phyloP scores from a whole-genome alignment of 2,113 vertebrate genomes.

The Antennarius striatus region DNA sequence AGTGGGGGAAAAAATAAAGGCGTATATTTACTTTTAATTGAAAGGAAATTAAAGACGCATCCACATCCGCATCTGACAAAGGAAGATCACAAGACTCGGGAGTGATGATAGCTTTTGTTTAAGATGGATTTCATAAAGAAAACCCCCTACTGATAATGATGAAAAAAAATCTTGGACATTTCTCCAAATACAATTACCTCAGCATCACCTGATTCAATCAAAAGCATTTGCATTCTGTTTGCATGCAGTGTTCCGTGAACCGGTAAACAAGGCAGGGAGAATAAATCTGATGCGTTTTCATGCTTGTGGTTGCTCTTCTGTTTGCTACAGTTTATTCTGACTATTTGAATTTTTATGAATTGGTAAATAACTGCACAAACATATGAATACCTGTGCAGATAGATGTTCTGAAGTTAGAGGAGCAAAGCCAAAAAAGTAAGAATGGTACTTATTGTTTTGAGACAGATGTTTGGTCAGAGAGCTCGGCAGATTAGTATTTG shows the following conservation, averaged over 20 bases:
- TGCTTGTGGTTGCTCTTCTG: slow-evolving; percentile 79
- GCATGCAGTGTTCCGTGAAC: slow-evolving; percentile 84
- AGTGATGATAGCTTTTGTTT: slow-evolving; percentile 86
- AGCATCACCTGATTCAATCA: slow-evolving; percentile 88
- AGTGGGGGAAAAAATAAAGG: slow-evolving; percentile 82
- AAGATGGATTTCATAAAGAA: slow-evolving; percentile 86
- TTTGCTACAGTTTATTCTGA: slow-evolving; percentile 82
- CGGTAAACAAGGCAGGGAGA: slow-evolving; percentile 84
- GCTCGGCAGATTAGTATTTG: slow-evolving; percentile 72
- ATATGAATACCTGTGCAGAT: slow-evolving; percentile 43
- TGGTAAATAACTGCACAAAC: slow-evolving; percentile 76
- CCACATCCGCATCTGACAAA: slow-evolving; percentile 84
- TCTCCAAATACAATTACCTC: slow-evolving; percentile 87
- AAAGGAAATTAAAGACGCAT: slow-evolving; percentile 87
- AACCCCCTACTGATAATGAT: slow-evolving; percentile 82
- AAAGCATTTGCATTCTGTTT: slow-evolving; percentile 87
- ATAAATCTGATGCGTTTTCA: slow-evolving; percentile 86
- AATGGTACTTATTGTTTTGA: slow-evolving; percentile 66
- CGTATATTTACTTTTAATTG: slow-evolving; percentile 87
- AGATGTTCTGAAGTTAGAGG: slow-evolving; percentile 61
- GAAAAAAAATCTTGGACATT: slow-evolving; percentile 83
- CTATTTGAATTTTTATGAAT: slow-evolving; percentile 83
- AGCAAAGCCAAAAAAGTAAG: slow-evolving; percentile 35
- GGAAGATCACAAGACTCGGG: slow-evolving; percentile 77
- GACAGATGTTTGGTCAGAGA: slow-evolving; percentile 72